phyloP scores from a whole-genome alignment of 1,140 invertebrate species.

The Physella acuta region DNA sequence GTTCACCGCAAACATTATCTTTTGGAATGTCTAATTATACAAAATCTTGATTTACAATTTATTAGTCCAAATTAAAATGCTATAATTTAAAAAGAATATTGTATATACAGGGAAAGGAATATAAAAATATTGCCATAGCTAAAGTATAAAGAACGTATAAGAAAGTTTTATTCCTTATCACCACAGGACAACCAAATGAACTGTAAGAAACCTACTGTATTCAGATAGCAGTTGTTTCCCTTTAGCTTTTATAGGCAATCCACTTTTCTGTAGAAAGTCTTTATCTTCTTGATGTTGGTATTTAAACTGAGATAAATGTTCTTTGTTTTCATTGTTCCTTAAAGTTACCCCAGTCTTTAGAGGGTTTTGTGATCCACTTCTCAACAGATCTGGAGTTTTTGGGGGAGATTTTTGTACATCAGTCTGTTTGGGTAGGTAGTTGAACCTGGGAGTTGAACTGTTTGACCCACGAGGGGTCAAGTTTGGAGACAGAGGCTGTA shows the following conservation, averaged over 20 bases:
- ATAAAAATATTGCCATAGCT: no score
- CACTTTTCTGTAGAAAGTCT: background rate
- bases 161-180: no score
- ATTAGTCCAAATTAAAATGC: no score
- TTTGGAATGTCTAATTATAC: no score
- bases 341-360: conserved; percentile 8
- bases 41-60: no score
- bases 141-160: no score
- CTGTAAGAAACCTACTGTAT: background rate
- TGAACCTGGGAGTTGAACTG: conserved; percentile 30
- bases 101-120: no score
- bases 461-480: conserved; percentile 28
- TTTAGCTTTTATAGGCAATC: background rate
- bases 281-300: background rate
- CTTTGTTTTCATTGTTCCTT: background rate
- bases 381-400: conserved; percentile 36
- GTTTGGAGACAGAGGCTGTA: conserved; percentile 39
- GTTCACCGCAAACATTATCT: no score
- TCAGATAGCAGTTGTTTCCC: background rate
- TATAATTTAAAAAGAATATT: no score
- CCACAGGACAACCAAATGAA: no score
- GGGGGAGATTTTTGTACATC: conserved; percentile 14
- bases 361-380: conserved; percentile 2
- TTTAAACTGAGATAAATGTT: background rate
- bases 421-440: background rate